Base-by-base conservation (phyloP, 2,888 invertebrate genomes). In the Malacosoma neustria region DNA sequence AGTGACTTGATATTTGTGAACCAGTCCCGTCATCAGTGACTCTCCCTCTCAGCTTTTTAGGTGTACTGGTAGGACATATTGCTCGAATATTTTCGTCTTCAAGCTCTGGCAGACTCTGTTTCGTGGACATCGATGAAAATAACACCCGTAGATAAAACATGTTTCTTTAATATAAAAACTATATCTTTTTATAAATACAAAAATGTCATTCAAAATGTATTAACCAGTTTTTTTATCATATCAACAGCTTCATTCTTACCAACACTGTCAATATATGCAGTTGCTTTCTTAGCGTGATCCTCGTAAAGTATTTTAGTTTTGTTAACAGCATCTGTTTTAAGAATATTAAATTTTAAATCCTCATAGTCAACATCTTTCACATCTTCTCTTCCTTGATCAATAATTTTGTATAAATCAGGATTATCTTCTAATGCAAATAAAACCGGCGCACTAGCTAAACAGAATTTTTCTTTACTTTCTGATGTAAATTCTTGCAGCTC, bases 371-470 rank as follows among this genome's bases (percentile, higher is more conserved):
- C 89, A 54, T 91, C 88, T 34, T 90, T 87, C 0, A 92, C 89
- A 39, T 88, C 89, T 38, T 89, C 89, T 44, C 88, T 81, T 0
- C 92, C 91, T 61, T 89, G 90, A 52, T 91, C 89, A 39, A 85
- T 82, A 1, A 80, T 64, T 30, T 82, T 84, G 49, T 93, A 93
- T 34, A 94, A 66, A 11, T 88, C 87, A 0, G 93, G 92, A 60
- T 95, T 92, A 35, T 91, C 87, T 67, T 94, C 91, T 30, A 96
- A 75, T 49, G 95, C 94, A 44, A 94, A 94, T 40, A 96, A 87
- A 0, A 96, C 92, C 0, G 96, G 96, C 1, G 95, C 95, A 47
- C 92, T 92, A 2, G 94, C 91, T 36, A 96, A 73, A 64, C 90
- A 92, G 58, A 93, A 93, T 45, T 91, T 91, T 4, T 77, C 76